Evolutionary conservation across 2,797 vertebrate species (phyloP), one percentile per base, ranked within the genome.

Genomic region (Hyperoplus immaculatus): DNA sequence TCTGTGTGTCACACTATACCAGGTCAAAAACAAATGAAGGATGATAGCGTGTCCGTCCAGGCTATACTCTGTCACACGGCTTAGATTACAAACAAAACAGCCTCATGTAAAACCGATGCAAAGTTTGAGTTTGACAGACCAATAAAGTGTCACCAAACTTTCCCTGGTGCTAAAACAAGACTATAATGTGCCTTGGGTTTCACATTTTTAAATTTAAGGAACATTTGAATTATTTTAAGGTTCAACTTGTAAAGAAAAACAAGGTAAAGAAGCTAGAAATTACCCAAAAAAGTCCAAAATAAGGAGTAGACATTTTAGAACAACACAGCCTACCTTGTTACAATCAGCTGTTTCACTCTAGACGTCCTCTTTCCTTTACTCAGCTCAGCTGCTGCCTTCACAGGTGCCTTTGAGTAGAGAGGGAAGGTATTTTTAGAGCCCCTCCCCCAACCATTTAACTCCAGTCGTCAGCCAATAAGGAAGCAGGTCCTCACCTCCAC

Each of bases 391-490:
- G 29, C 83, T 78, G 84, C 77, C 62, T 55, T 47, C 58, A 70
- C 62, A 15, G 11, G 10, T 13, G 42, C 78, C 80, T 88, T 85
- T 78, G 58, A 87, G 55, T 3, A 53, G 68, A 71, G 9, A 55
- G 61, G 56, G 78, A 82, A 87, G 77, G 29, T 29, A 29, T 73
- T 38, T 83, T 89, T 65, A 85, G 82, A 63, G 70, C 16, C 82
- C 12, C 16, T 16, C 8, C 43, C 0, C 78, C 29, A 29, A n/a
- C 65, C 13, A 60, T 74, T 77, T 66, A 87, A 72, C 55, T 78
- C 56, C 69, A 3, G 29, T 29, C 71, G 45, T 66, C 76, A 68
- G 75, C 93, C 93, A 93, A 94, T 94, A 4, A 78, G 1, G 11
- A 14, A 13, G 70, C 81, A 67, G 87, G 29, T 53, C 70, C 36